phyloP scores from a whole-genome alignment of 2,113 vertebrate species.

The Oryzias celebensis region DNA sequence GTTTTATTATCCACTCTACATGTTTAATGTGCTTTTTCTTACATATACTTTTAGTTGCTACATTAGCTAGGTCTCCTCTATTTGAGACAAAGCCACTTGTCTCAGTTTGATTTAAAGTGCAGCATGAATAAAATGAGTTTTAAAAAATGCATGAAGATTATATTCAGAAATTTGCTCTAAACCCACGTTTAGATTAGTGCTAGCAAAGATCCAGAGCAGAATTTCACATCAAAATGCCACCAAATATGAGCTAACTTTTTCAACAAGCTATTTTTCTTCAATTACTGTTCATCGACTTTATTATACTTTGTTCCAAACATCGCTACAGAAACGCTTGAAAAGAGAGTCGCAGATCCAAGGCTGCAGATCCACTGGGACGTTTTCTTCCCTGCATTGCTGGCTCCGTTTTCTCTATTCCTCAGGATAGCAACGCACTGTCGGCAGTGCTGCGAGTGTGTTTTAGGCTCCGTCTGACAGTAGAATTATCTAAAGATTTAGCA shows the following conservation, averaged over 20 bases:
- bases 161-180: neutral
- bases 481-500: constrained; percentile 48
- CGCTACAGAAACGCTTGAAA: constrained; percentile 34
- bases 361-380: constrained; percentile 36
- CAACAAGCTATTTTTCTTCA: constrained; percentile 16
- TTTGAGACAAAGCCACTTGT: too few species aligned
- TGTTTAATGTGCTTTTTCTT: too few species aligned
- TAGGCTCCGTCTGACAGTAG: constrained; percentile 37
- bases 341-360: constrained; percentile 38
- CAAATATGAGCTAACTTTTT: constrained; percentile 15
- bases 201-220: neutral
- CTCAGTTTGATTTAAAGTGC: neutral
- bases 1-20: too few species aligned
- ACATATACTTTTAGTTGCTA: too few species aligned
- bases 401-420: constrained; percentile 31
- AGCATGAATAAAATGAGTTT: neutral
- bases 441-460: constrained; percentile 43
- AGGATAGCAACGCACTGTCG: constrained; percentile 28
- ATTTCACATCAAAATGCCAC: constrained; percentile 4
- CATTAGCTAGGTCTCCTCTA: too few species aligned
- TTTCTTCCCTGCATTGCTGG: constrained; percentile 16
- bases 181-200: neutral
- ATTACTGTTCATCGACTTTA: constrained; percentile 24
- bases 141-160: neutral
- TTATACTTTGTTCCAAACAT: constrained; percentile 12